These are phyloP conservation scores for Zophobas atratus DNA, from an alignment of 1,140 invertebrate species.

Conservation along the genomic window DNA sequence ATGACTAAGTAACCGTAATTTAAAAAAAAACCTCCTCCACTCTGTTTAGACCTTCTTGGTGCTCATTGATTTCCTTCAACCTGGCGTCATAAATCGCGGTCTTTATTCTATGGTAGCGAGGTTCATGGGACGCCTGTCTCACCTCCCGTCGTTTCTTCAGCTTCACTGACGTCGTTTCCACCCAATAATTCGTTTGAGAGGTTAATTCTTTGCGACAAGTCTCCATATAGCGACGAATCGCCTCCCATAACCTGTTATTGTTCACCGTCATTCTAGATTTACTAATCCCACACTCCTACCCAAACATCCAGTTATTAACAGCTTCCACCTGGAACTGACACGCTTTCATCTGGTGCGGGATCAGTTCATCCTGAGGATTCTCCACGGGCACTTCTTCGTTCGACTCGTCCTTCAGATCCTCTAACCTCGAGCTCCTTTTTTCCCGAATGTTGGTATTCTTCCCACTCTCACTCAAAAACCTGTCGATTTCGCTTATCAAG, in stretches of 20 bases:
- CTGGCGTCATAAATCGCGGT: constrained; percentile 53
- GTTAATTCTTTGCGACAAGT: constrained; percentile 48
- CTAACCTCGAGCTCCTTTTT: constrained; percentile 3
- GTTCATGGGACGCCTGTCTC: constrained; percentile 14
- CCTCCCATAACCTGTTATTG: constrained; percentile 53
- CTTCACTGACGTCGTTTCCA: constrained; percentile 42
- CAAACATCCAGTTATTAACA: constrained; percentile 59
- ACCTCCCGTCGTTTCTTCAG: constrained; percentile 48
- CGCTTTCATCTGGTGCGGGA: constrained; percentile 53
- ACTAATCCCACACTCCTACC: constrained; percentile 29
- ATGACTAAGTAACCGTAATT: background rate
- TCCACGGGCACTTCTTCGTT: background rate
- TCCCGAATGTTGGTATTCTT: constrained; percentile 47
- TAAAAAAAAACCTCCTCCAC: constrained; percentile 47
- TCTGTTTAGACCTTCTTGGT: constrained; percentile 36
- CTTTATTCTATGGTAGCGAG: constrained; percentile 38
- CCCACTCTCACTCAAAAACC: constrained; percentile 53
- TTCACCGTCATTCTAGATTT: background rate
- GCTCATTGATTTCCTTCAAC: constrained; percentile 51
- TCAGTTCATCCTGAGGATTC: constrained; percentile 43
- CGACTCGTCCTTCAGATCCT: background rate
- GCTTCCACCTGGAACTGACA: constrained; percentile 56
- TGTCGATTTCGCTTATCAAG: constrained; percentile 51
- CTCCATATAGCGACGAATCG: constrained; percentile 48
- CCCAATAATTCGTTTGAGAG: constrained; percentile 46